Base-by-base conservation (phyloP, 1,140 invertebrate species). In the Apocrypta bakeri region DNA sequence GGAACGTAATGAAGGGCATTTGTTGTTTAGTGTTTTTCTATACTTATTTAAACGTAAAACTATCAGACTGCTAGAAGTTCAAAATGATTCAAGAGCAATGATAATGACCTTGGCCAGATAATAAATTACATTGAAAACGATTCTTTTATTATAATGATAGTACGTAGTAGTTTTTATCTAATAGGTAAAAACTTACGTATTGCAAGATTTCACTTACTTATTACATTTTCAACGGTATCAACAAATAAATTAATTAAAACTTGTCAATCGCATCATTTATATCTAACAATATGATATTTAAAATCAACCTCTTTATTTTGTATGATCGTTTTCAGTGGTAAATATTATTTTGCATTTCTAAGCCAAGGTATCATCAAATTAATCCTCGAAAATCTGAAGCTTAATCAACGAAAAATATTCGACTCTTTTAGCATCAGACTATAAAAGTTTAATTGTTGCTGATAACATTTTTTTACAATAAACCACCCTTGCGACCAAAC, bases 401-500 rank as follows among this genome's bases (percentile, higher is more conserved):
- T 11, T 12, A 61, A 74, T 56, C 27, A 27, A 29, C 24, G 27
- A 48, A 21, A 29, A 29, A 29, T 56, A 56, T 63, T 76, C 21
- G 56, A 66, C 33, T 63, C 9, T 17, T 11, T 76, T 33, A 27
- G 56, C 56, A 33, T 63, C 29, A 76, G 73, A 27, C 48, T 56
- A 17, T 56, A 48, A 74, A 56, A 40, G 72, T 12, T 72, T 31
- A 74, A 63, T 33, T n/a, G 24, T 76, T 33, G 37, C 61, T 12
- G 24, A 27, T 29, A 40, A 42, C 25, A 82, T 74, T 14, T 40
- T 69, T 82, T 92, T 95, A 97, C 84, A 97, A 93, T 84, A 96
- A 93, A 21, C 96, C 96, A 68, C 96, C 96, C 88, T 97, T 97
- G 77, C 96, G 93, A 37, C 96, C 96, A 89, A 97, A 97, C 14